Conservation (phyloP, 2,797 vertebrate species). For the Trichosurus vulpecula region DNA sequence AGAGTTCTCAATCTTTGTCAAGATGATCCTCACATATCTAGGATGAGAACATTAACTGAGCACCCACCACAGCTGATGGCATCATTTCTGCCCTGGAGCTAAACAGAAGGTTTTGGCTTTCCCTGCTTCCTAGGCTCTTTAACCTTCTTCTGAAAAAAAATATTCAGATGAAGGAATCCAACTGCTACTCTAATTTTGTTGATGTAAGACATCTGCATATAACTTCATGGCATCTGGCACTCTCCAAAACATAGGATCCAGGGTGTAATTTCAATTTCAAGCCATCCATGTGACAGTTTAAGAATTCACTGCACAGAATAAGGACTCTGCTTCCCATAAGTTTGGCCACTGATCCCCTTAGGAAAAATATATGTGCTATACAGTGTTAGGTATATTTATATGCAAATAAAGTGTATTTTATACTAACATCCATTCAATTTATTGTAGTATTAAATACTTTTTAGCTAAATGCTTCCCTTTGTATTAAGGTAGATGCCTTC, state of each 20-base stretch:
- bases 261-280: slow-evolving; percentile 56
- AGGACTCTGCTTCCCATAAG: slow-evolving; percentile 3
- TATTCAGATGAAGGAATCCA: slow-evolving; percentile 65
- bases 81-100: background rate
- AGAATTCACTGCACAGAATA: slow-evolving; percentile 47
- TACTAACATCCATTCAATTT: slow-evolving; percentile 13
- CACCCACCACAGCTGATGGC: background rate
- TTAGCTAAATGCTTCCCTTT: background rate
- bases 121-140: slow-evolving; percentile 46
- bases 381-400: background rate
- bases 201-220: slow-evolving; percentile 52
- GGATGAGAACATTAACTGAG: slow-evolving; percentile 16
- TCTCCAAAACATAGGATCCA: slow-evolving; percentile 56
- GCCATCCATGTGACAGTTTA: slow-evolving; percentile 11
- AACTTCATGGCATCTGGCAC: slow-evolving; percentile 61
- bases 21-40: background rate
- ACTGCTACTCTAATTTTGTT: slow-evolving; percentile 64
- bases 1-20: background rate
- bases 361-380: background rate
- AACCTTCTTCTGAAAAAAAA: slow-evolving; percentile 60
- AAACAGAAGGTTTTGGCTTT: slow-evolving; percentile 63
- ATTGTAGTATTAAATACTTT: slow-evolving; percentile 4
- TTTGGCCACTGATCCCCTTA: background rate
- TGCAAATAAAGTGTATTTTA: background rate
- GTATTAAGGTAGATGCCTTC: background rate